Conservation (phyloP, 2,797 vertebrate genomes). For the Argyrosomus regius region DNA sequence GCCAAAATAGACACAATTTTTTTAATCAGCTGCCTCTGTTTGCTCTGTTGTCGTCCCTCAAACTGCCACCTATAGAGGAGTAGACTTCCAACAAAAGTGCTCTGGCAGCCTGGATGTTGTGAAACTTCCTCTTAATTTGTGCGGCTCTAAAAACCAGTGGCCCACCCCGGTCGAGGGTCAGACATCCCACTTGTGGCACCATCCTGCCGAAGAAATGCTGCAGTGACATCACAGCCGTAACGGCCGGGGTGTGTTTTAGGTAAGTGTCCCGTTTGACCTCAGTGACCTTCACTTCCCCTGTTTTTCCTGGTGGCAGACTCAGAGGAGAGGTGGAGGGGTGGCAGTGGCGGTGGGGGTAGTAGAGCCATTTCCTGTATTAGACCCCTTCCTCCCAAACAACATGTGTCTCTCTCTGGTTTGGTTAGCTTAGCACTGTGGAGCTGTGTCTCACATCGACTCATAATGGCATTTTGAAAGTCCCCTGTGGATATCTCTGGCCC, state of each 20-base stretch:
- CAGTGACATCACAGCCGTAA: constrained; percentile 51
- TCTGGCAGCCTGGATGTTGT: constrained; percentile 3
- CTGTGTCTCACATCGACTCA: constrained; percentile 44
- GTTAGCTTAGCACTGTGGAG: constrained; percentile 50
- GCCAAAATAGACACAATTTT: constrained; percentile 30
- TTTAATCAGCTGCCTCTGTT: constrained; percentile 8
- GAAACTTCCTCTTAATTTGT: constrained; percentile 50
- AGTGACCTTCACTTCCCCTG: constrained; percentile 56
- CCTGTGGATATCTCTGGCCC: constrained; percentile 50
- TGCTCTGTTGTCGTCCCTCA: background rate
- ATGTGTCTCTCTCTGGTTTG: constrained; percentile 65
- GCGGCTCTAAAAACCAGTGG: constrained; percentile 44
- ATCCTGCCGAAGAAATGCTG: constrained; percentile 17
- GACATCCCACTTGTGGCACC: constrained; percentile 28
- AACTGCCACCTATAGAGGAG: background rate
- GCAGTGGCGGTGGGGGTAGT: background rate
- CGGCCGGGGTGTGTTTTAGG: constrained; percentile 52
- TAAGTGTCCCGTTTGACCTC: constrained; percentile 73
- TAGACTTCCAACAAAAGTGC: background rate
- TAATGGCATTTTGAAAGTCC: constrained; percentile 72
- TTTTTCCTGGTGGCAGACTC: constrained; percentile 60
- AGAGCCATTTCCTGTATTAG: constrained; percentile 71
- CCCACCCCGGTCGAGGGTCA: constrained; percentile 52
- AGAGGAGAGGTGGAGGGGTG: no score
- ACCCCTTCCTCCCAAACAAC: constrained; percentile 58